Conservation (phyloP, 1,140 invertebrate genomes). For the Sesamia nonagrioides region DNA sequence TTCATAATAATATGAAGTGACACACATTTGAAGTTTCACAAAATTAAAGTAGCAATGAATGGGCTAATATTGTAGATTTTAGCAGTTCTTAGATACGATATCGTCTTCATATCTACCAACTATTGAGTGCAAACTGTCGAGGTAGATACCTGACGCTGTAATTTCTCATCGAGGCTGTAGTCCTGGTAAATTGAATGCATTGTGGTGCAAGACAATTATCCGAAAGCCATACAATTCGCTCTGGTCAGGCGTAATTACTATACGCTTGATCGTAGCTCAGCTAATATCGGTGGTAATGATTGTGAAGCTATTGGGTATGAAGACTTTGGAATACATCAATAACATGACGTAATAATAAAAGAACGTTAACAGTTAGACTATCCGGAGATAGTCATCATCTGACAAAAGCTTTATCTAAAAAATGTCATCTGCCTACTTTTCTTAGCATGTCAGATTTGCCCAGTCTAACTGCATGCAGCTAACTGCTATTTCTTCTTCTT, state of each 20-base stretch:
- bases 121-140: background rate
- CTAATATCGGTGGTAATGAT: background rate
- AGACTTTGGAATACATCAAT: background rate
- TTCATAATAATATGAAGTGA: constrained; percentile 1
- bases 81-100: background rate
- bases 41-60: no score
- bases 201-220: constrained; percentile 20
- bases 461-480: no score
- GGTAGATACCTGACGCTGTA: background rate
- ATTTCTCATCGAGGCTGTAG: background rate
- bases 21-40: no score
- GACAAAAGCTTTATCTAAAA: no score
- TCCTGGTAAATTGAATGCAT: constrained; percentile 33
- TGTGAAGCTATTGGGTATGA: background rate
- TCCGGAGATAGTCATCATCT: no score
- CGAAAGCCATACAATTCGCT: constrained; percentile 11
- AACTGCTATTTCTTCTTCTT: no score
- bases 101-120: background rate
- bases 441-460: no score
- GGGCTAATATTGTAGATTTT: no score
- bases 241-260: constrained; percentile 12
- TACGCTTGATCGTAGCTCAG: background rate
- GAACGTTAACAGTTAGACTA: no score
- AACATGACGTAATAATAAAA: no score
- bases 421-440: no score